Base-by-base conservation (phyloP, 1,140 invertebrate genomes). In the Wiebesia pumilae region DNA sequence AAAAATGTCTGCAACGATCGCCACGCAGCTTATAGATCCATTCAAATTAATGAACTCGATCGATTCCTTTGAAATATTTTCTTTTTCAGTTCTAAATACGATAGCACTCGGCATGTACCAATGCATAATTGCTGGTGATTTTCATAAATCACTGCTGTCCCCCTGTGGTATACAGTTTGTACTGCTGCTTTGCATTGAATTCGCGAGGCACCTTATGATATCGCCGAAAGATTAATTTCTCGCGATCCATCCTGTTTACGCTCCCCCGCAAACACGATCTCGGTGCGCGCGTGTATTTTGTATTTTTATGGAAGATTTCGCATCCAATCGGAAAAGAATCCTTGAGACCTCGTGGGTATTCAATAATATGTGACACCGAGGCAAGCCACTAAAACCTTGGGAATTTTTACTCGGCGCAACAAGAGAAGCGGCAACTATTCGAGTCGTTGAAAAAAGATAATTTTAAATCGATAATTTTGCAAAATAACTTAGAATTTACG, bases 31-130 rank as follows among this genome's bases (percentile, higher is more conserved):
- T 81, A 80, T 86, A 81, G 58, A 78, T 51, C 77, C 62, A 85
- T 85, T 85, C 65, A 80, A 85, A 85, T 85, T 85, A 80, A 85
- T 85, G 73, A 80, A 80, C 83, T 65, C 83, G 75, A 80, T 85
- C 83, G 83, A 85, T 85, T 75, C 54, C 81, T 65, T 65, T 78
- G 87, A 87, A 79, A 79, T 71, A 33, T 73, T 80, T 80, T 65
- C 43, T 30, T 80, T 43, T 75, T 33, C 33, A 10, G 3, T 12
- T 33, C 58, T 12, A 38, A n/a, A 43, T 7, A 30, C 40, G 84
- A 85, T 81, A 85, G 21, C 4, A 21, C 79, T 62, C 24, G 62
- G 62, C 27, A 24, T 30, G 43, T 6, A 33, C 84, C 75, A 81
- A 86, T 81, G 69, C 54, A 86, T 81, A 86, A 86, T 86, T 86